phyloP scores from a whole-genome alignment of 2,888 invertebrate genomes.

The Bibio marci region DNA sequence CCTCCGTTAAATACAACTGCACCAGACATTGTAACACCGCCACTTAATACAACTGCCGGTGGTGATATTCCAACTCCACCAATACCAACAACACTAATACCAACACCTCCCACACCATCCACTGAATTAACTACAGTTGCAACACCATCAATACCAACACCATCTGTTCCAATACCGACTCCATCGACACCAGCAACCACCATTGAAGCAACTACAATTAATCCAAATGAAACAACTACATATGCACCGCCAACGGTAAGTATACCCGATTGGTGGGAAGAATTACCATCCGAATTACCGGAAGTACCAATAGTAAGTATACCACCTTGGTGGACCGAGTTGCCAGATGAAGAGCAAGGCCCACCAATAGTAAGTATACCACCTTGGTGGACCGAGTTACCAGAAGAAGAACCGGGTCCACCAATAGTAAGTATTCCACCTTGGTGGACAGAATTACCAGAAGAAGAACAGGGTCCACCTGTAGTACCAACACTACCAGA shows the following conservation, averaged over 20 bases:
- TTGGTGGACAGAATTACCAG: no score
- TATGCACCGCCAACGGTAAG: neutral
- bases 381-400: no score
- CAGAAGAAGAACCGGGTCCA: no score
- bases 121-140: neutral
- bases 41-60: neutral
- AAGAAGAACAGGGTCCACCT: neutral
- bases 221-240: neutral
- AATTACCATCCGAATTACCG: no score
- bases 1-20: neutral
- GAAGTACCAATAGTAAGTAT: neutral
- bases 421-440: no score
- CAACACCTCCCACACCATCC: neutral
- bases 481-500: neutral
- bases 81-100: neutral
- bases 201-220: neutral
- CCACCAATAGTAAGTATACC: no score
- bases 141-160: slow-evolving; percentile 2
- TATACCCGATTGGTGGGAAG: neutral
- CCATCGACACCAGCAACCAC: neutral
- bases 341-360: neutral
- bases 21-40: slow-evolving; percentile 1
- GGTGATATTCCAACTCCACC: neutral
- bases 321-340: neutral
- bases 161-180: slow-evolving; percentile 1